Base-by-base conservation (phyloP, 2,113 vertebrate species). In the Triplophysa rosa region DNA sequence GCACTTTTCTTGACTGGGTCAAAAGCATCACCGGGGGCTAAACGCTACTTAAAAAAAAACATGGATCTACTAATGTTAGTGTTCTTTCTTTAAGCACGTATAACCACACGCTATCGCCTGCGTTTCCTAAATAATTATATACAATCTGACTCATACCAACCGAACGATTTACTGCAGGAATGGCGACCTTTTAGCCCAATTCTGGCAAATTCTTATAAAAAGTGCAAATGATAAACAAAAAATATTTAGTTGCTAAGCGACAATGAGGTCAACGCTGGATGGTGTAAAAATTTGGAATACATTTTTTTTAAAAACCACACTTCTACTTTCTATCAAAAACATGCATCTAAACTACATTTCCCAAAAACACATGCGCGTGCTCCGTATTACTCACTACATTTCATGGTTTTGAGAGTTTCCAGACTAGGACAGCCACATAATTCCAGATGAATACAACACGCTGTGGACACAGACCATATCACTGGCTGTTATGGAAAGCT, bases 41-140 rank as follows among this genome's bases (percentile, higher is more conserved):
- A 24, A 56, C 10, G 7, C 66, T 68, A 59, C 73, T 45, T n/a
- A 37, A 37, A 37, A 11, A 29, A 70, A 52, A 54, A 40, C 40
- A 19, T 56, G 66, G 42, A 19, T 24, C 5, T 37, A 37, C 26
- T 58, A 76, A 81, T 75, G 45, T 59, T 75, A 79, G 78, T 49
- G 58, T 75, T 79, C 33, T 33, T 17, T 52, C 37, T 76, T 80
- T 68, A 74, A 74, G 42, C 24, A 5, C 49, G 54, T 72, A 17
- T 72, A 79, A 82, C 80, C 71, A 84, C 52, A 78, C 56, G 13
- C 6, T 12, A 29, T 59, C 54, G 64, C 21, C 21, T 45, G 24
- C 81, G 75, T 62, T 85, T 78, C 69, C 79, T 65, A 61, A 33
- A 67, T 75, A 83, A 83, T 85, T 23, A 85, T 72, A 83, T 47